phyloP scores from a whole-genome alignment of 2,113 vertebrate genomes.

The Cyanoderma ruficeps region DNA sequence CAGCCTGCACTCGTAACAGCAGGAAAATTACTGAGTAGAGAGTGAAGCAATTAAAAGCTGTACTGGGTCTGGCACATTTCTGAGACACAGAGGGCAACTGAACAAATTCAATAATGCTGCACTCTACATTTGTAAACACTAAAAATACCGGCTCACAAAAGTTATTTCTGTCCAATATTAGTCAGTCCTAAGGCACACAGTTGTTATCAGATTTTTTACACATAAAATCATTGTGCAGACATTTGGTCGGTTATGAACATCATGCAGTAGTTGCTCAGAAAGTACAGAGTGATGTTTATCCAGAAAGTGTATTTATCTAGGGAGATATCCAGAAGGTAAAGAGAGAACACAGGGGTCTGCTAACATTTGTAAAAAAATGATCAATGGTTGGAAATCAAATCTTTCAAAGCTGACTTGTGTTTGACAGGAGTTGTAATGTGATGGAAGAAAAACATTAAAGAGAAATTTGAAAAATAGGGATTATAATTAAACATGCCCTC shows the following conservation, averaged over 20 bases:
- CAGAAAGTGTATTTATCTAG: neutral
- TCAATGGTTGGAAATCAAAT: neutral
- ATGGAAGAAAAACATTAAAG: neutral
- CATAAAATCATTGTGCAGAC: neutral
- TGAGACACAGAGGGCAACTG: slow-evolving; percentile 36
- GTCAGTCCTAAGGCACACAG: neutral
- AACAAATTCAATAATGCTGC: slow-evolving; percentile 32
- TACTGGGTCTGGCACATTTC: slow-evolving; percentile 29
- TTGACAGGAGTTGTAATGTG: neutral
- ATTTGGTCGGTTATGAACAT: neutral
- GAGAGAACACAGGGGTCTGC: neutral
- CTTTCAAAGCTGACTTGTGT: neutral
- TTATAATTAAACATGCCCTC: neutral
- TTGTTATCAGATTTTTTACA: neutral
- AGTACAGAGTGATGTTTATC: neutral
- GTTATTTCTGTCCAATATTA: neutral
- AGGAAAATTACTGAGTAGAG: slow-evolving; percentile 51
- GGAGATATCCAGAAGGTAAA: neutral
- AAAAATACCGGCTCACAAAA: slow-evolving; percentile 13
- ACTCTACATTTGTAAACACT: slow-evolving; percentile 10
- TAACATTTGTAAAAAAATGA: neutral
- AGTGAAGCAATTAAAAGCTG: slow-evolving; percentile 60
- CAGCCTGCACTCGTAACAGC: neutral
- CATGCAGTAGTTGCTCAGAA: neutral
- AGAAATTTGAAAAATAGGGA: neutral